Conservation (phyloP, 2,113 vertebrate species). For the Trochalopteron elliotii region DNA sequence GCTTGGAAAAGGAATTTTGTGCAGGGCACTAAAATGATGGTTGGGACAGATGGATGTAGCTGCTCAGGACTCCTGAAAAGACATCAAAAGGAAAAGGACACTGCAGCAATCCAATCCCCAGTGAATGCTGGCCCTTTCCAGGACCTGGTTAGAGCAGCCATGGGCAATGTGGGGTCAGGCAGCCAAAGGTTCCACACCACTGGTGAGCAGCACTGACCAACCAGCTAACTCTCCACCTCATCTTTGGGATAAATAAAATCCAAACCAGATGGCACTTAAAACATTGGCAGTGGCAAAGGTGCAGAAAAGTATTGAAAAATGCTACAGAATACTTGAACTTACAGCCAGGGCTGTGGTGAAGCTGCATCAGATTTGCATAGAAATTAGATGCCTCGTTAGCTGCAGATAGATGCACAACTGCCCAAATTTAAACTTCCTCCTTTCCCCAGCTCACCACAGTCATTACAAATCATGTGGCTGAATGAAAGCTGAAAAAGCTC, state of each 20-base stretch:
- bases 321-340: neutral
- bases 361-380: neutral
- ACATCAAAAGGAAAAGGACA: neutral
- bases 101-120: neutral
- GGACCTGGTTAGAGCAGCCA: neutral
- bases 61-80: neutral
- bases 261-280: neutral
- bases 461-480: conserved; percentile 50
- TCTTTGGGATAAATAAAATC: neutral
- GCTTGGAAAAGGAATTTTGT: neutral
- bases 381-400: conserved; percentile 56
- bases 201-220: neutral
- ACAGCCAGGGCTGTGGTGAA: neutral
- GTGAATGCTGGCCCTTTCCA: neutral
- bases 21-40: neutral
- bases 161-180: neutral
- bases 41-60: neutral
- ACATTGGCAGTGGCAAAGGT: neutral
- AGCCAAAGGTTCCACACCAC: neutral
- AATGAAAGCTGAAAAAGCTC: conserved; percentile 43
- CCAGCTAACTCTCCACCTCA: neutral
- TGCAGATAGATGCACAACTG: conserved; percentile 40
- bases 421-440: conserved; percentile 60
- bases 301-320: neutral
- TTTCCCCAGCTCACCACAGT: conserved; percentile 39